A percentile compares a stretch with the other conserved stretches of the same genome.
Conservation (phyloP, 2,797 vertebrate genomes). For the Phoxinus dragarum region DNA sequence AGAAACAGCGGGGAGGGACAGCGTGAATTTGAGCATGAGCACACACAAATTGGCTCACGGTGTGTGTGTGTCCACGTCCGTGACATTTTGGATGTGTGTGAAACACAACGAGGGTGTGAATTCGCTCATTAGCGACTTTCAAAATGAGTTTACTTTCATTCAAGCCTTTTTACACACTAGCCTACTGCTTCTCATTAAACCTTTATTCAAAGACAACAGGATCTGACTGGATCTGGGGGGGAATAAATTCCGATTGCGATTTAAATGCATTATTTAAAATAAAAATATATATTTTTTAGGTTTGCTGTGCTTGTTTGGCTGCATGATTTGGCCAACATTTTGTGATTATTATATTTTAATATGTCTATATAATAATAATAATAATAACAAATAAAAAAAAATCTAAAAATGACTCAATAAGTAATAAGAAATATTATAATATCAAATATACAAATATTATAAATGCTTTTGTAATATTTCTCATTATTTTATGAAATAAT, state of each 20-base stretch:
- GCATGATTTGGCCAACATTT: too few species aligned
- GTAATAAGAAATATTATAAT: background rate
- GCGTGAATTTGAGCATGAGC: constrained; percentile 24
- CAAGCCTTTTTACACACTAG: background rate
- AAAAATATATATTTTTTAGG: too few species aligned
- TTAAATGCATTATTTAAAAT: too few species aligned
- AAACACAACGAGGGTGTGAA: constrained; percentile 46
- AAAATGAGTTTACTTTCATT: constrained; percentile 36
- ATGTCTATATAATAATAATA: too few species aligned
- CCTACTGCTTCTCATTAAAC: background rate
- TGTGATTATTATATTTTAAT: too few species aligned
- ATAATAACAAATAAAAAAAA: too few species aligned
- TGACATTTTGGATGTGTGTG: constrained; percentile 49
- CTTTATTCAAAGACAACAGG: too few species aligned
- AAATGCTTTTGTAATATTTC: background rate
- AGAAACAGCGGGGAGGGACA: constrained; percentile 29
- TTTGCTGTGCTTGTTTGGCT: too few species aligned
- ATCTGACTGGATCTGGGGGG: too few species aligned
- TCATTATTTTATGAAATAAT: background rate
- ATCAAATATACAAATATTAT: background rate
- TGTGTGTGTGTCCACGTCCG: constrained; percentile 19
- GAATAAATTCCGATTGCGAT: too few species aligned
- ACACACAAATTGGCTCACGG: constrained; percentile 42
- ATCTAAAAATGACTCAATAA: background rate
- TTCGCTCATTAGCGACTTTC: constrained; percentile 54